Conservation (phyloP, 2,113 vertebrate genomes). For the Rallus limicola region DNA sequence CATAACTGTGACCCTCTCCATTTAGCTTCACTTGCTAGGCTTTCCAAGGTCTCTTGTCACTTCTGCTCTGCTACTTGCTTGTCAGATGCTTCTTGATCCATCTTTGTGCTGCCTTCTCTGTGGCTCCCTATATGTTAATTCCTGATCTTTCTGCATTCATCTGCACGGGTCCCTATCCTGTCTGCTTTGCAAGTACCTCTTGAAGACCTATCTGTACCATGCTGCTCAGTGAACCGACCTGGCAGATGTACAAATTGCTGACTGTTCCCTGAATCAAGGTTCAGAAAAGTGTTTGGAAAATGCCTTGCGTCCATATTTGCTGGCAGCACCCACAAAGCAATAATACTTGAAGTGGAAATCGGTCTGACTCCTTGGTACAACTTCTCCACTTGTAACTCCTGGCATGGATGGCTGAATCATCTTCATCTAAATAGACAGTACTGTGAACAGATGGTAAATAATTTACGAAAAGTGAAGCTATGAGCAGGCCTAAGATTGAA, state of each 20-base stretch:
- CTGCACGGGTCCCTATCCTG: neutral
- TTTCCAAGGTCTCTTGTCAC: constrained; percentile 21
- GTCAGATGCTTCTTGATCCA: neutral
- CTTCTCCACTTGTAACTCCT: constrained; percentile 51
- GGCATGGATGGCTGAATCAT: constrained; percentile 56
- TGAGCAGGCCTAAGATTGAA: constrained; percentile 51
- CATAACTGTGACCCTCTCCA: neutral
- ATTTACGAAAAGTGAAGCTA: constrained; percentile 41
- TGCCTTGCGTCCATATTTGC: neutral
- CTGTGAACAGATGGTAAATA: constrained; percentile 70
- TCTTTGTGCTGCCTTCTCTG: neutral
- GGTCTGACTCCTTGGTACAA: constrained; percentile 41
- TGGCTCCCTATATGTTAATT: neutral
- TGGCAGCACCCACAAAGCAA: constrained; percentile 35
- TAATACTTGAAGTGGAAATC: constrained; percentile 44
- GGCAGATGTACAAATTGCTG: constrained; percentile 15
- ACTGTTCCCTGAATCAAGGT: neutral
- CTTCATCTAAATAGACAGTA: constrained; percentile 40
- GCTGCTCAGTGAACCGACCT: neutral
- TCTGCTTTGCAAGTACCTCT: neutral
- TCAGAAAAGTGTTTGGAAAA: constrained; percentile 20
- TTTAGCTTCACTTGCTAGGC: neutral
- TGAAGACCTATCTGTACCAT: neutral
- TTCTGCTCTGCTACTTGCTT: neutral
- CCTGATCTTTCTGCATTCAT: neutral